Evolutionary conservation across 2,888 invertebrate genomes (phyloP), one percentile per base, ranked within the genome.

Genomic region (Cerastis rubricosa): DNA sequence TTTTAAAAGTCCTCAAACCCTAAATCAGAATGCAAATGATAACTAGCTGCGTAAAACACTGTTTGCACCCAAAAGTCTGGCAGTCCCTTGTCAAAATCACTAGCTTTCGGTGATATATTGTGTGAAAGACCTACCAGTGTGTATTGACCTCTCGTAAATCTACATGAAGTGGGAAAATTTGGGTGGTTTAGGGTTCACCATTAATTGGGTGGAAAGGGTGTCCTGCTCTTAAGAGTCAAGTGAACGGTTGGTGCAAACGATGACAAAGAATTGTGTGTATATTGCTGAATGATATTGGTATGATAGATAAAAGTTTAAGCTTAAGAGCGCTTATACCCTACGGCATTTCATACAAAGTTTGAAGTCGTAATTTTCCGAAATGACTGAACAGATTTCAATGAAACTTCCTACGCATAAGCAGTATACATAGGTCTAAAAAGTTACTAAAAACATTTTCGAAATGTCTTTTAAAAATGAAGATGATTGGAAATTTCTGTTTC

Each of bases 51-150:
- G 81, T 85, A 85, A 85, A 87, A 87, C 87, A 87, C 47, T 84
- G 77, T 85, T 83, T 82, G 77, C 78, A 67, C 78, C 83, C 84
- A 77, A 87, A 87, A 90, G 84, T 90, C 87, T 85, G 81, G 75
- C 86, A 83, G 86, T 79, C 92, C 92, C 91, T 66, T 92, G 94
- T 94, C 94, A 94, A 84, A 88, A 89, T 86, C 94, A 94, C 91
- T 90, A 91, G 89, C 91, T 86, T 91, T 87, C 82, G 68, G 85
- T 94, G 92, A 94, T 92, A 93, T 93, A 93, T 93, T 80, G 90
- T 86, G 76, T 71, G 78, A 59, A 84, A 78, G 76, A 79, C 78
- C 76, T 76, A 80, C 89, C 89, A 88, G 74, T 68, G 47, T 81
- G 74, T 51, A 59, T 59, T 80, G 88, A 86, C 49, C 89, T 81